phyloP scores from a whole-genome alignment of 2,113 vertebrate species.

The Sinocyclocheilus rhinocerous region DNA sequence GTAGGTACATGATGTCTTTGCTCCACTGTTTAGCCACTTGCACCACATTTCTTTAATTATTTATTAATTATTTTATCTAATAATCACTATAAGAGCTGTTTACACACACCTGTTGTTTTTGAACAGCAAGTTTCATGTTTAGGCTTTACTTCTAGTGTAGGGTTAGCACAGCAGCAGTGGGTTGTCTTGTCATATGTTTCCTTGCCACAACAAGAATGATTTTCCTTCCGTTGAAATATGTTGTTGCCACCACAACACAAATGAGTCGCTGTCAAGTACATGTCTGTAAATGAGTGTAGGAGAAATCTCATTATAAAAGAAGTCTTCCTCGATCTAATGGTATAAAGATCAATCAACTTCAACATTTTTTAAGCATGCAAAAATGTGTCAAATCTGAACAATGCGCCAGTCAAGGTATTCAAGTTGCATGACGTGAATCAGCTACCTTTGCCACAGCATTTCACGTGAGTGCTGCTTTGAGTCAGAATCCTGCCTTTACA shows the following conservation, averaged over 20 bases:
- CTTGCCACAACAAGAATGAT: constrained; percentile 21
- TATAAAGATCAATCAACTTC: neutral
- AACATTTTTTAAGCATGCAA: neutral
- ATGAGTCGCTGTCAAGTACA: neutral
- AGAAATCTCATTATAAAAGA: neutral
- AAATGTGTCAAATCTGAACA: neutral
- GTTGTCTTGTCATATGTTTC: neutral
- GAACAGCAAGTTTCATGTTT: neutral
- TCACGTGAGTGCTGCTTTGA: neutral
- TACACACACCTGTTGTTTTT: neutral
- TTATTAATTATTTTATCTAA: neutral
- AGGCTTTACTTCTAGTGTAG: neutral
- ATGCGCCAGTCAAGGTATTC: neutral
- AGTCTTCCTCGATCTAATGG: neutral
- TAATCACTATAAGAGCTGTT: neutral
- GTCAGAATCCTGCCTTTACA: neutral
- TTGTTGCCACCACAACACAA: neutral
- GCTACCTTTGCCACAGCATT: constrained; percentile 25
- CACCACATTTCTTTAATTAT: neutral
- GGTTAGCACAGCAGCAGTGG: constrained; percentile 3
- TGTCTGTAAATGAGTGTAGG: neutral
- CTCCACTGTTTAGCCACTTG: neutral
- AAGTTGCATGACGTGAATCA: neutral
- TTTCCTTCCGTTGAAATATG: neutral
- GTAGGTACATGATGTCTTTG: neutral